phyloP scores from a whole-genome alignment of 2,797 vertebrate genomes.

The Peromyscus nudipes region DNA sequence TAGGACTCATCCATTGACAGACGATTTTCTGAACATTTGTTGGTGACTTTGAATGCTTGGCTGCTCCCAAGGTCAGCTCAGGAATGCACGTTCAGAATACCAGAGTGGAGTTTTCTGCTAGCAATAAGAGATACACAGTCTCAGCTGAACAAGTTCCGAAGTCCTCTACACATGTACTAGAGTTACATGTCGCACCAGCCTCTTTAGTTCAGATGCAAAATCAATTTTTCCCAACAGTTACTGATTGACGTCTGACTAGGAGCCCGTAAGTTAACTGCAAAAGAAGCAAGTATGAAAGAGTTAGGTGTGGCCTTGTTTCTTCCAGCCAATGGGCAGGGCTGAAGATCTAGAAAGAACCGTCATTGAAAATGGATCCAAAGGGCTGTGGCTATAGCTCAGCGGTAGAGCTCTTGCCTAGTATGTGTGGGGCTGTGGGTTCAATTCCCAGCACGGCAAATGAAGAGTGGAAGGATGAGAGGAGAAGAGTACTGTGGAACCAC shows the following conservation, averaged over 20 bases:
- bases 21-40: neutral
- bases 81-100: neutral
- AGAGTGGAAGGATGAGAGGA: neutral
- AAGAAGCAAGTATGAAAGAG: neutral
- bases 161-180: neutral
- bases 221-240: neutral
- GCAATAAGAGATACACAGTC: neutral
- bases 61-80: neutral
- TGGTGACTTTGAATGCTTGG: neutral
- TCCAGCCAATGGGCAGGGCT: neutral
- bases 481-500: neutral
- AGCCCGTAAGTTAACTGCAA: neutral
- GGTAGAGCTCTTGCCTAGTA: neutral
- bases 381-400: neutral
- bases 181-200: neutral
- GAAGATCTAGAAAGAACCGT: neutral
- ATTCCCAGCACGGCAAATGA: neutral
- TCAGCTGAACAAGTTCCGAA: neutral
- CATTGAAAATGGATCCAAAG: neutral
- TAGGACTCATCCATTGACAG: conserved; percentile 1
- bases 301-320: neutral
- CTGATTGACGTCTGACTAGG: neutral
- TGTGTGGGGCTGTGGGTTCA: neutral
- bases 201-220: neutral
- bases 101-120: neutral